Percentiles rank a stretch among this genome's conserved stretches.
These are phyloP conservation scores for Pseudocheirus occidentalis DNA, from an alignment of 2,797 vertebrate species.

Conservation along the genomic window DNA sequence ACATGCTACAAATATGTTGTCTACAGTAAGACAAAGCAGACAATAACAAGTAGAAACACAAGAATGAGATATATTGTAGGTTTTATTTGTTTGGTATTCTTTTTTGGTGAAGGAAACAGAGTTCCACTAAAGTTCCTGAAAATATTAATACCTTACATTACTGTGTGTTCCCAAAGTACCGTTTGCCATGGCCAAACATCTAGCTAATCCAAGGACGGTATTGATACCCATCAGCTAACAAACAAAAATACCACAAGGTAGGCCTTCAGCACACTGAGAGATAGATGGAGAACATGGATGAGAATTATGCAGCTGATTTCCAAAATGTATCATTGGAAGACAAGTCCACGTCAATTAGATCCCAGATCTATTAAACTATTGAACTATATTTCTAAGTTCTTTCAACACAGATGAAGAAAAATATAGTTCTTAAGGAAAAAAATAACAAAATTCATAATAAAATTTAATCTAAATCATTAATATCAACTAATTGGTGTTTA, in stretches of 20 bases:
- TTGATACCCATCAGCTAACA: neutral
- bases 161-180: neutral
- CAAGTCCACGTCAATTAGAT: neutral
- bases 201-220: neutral
- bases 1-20: neutral
- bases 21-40: slow-evolving; percentile 57
- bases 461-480: neutral
- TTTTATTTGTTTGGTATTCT: neutral
- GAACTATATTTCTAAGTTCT: neutral
- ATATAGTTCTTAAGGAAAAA: neutral
- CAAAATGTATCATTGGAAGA: neutral
- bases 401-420: neutral
- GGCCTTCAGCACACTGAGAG: neutral
- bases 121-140: neutral
- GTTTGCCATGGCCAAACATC: neutral
- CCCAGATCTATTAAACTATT: neutral
- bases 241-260: neutral
- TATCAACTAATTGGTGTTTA: neutral
- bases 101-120: neutral
- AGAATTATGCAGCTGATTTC: neutral
- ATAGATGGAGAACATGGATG: neutral
- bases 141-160: neutral
- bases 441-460: neutral
- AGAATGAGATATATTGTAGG: neutral
- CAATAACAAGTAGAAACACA: neutral